A percentile compares a stretch with the other conserved stretches of the same genome.
Conservation (phyloP, 2,888 invertebrate genomes). For the Prosapia bicincta region DNA sequence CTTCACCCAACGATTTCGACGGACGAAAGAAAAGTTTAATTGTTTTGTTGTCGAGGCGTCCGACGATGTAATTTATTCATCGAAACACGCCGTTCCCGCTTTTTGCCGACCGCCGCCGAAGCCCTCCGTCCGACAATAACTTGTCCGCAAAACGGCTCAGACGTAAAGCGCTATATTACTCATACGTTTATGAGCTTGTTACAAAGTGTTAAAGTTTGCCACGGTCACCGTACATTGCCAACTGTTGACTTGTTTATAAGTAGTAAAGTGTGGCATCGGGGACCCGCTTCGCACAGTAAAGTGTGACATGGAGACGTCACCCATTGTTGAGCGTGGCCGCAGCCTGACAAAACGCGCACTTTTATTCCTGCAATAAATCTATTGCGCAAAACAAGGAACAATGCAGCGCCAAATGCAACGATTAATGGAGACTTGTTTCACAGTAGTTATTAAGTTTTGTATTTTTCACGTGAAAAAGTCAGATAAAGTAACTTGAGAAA, state of each 20-base stretch:
- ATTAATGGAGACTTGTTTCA: too few species aligned
- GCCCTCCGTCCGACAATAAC: not conserved
- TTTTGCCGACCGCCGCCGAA: not conserved
- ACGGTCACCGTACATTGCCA: not conserved
- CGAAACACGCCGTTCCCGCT: not conserved
- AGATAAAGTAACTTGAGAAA: too few species aligned
- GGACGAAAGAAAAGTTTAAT: too few species aligned
- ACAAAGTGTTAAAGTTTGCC: not conserved
- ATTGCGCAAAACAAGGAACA: not conserved
- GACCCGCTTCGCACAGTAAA: too few species aligned
- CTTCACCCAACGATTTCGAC: too few species aligned
- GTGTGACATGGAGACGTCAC: not conserved
- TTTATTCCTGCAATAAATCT: conserved; percentile 3
- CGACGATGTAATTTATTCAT: not conserved
- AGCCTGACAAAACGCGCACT: not conserved
- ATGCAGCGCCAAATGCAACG: not conserved
- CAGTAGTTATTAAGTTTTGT: too few species aligned
- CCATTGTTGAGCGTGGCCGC: not conserved
- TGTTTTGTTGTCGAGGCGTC: too few species aligned
- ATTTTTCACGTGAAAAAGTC: too few species aligned
- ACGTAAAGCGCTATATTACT: not conserved
- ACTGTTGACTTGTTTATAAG: not conserved
- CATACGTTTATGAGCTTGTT: not conserved
- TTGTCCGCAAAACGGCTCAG: not conserved
- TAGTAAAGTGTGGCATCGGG: not conserved